phyloP scores from a whole-genome alignment of 2,113 vertebrate species.

The Oryzias curvinotus region DNA sequence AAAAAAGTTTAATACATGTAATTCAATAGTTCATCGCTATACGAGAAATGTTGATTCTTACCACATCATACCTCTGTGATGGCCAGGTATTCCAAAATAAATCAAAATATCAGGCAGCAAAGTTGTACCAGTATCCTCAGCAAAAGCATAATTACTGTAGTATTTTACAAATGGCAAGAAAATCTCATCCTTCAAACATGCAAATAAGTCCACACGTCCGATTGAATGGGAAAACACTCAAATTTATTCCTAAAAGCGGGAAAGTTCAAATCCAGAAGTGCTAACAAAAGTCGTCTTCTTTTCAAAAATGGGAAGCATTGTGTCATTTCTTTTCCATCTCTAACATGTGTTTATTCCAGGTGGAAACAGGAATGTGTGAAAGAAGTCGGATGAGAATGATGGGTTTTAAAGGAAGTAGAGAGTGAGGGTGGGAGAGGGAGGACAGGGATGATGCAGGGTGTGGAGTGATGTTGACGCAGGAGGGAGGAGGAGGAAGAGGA shows the following conservation, averaged over 20 bases:
- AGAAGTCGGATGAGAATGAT: constrained; percentile 62
- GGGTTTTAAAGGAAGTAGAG: constrained; percentile 77
- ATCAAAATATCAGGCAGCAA: constrained; percentile 36
- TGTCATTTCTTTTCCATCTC: constrained; percentile 13
- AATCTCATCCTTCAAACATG: constrained; percentile 14
- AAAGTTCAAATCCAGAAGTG: constrained; percentile 30
- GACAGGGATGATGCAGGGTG: constrained; percentile 58
- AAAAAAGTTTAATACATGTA: too few species aligned
- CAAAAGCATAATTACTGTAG: constrained; percentile 43
- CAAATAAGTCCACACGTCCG: constrained; percentile 37
- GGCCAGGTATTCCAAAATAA: constrained; percentile 34
- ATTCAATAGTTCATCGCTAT: too few species aligned
- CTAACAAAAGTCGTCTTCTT: background rate
- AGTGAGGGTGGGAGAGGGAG: constrained; percentile 62
- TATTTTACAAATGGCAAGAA: constrained; percentile 10
- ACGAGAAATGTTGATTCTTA: constrained; percentile 37
- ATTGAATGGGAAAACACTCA: constrained; percentile 8
- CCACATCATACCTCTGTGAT: constrained; percentile 51
- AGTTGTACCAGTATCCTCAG: constrained; percentile 13
- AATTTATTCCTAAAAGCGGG: background rate
- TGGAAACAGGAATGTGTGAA: constrained; percentile 59
- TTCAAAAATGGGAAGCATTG: constrained; percentile 5
- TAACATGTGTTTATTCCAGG: constrained; percentile 46
- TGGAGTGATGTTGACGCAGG: constrained; percentile 53
- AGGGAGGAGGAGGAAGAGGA: constrained; percentile 34